Base-by-base conservation (phyloP, 2,888 invertebrate species). In the Pachycephus smyrnensis region DNA sequence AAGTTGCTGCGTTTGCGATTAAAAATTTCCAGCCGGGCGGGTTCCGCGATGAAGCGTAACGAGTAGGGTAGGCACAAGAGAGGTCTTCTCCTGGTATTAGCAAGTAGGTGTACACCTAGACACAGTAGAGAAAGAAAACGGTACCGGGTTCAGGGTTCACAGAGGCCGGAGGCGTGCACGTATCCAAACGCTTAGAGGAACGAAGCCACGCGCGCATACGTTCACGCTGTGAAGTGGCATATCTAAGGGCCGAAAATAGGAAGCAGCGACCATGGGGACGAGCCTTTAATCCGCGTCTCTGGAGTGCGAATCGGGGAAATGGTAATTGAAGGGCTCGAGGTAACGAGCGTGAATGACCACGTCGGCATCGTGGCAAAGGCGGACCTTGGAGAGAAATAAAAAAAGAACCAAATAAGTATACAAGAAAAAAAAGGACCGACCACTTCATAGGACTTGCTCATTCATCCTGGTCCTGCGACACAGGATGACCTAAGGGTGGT, bases 21-120 rank as follows among this genome's bases (percentile, higher is more conserved):
- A 83, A 83, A 83, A 84, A 83, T 81, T 82, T 82, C 82, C 82
- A 83, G 77, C 76, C 76, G 80, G 80, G 75, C n/a, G 75, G 80
- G 69, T 75, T 81, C 31, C 73, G 68, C 79, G 79, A 81, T 80
- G 82, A 81, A 81, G 84, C 80, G 80, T 82, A 76, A 81, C 77
- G 78, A 79, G 35, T 31, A n/a, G 35, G 37, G 35, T 68, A 69
- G 69, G 4, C 11, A 37, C 12, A 12, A 12, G 55, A 55, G 55
- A 55, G 23, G 55, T 55, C 23, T 55, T 23, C 55, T 11, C 9
- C 55, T 55, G 55, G 23, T 55, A 55, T 55, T 6, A 15, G 0
- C n/a, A 9, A 55, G 9, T 55, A 55, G 9, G 55, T 23, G 55
- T 55, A 6, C 23, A 55, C 9, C 2, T 55, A 23, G 55, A 0